phyloP scores from a whole-genome alignment of 2,888 invertebrate species.

The Eupsilia transversa region DNA sequence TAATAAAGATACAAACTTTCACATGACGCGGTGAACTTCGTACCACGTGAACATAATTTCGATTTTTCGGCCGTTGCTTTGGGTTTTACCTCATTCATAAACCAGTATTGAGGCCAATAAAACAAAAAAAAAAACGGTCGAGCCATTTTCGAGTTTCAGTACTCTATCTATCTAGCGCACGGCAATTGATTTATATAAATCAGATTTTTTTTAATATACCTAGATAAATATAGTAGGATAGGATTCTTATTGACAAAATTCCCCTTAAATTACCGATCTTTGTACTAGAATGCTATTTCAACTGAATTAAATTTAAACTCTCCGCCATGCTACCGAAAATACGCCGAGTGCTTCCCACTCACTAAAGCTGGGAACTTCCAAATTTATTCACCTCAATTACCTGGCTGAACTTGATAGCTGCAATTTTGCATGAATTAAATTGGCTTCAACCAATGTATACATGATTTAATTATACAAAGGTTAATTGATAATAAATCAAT shows the following conservation, averaged over 20 bases:
- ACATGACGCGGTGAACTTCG: no score
- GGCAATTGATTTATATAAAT: no score
- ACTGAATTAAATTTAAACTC: conserved; percentile 18
- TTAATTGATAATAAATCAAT: not conserved
- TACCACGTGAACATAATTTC: no score
- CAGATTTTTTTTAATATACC: no score
- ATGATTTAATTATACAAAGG: conserved; percentile 4
- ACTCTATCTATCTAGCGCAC: no score
- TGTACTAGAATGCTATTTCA: conserved; percentile 19
- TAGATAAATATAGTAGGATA: no score
- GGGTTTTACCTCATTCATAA: no score
- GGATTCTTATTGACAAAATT: not conserved
- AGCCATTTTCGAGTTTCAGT: no score
- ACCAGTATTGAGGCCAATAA: no score
- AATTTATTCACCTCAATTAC: conserved; percentile 55
- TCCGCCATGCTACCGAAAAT: conserved; percentile 9
- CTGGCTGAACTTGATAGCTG: conserved; percentile 36
- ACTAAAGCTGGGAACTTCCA: conserved; percentile 23
- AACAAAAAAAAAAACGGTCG: no score
- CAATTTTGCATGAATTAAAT: conserved; percentile 42
- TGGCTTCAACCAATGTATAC: not conserved
- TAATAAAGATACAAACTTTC: no score
- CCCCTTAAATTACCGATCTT: not conserved
- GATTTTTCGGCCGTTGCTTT: no score
- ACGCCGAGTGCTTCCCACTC: conserved; percentile 16